Base-by-base conservation (phyloP, 1,140 invertebrate species). In the Drosophila fuyamai region DNA sequence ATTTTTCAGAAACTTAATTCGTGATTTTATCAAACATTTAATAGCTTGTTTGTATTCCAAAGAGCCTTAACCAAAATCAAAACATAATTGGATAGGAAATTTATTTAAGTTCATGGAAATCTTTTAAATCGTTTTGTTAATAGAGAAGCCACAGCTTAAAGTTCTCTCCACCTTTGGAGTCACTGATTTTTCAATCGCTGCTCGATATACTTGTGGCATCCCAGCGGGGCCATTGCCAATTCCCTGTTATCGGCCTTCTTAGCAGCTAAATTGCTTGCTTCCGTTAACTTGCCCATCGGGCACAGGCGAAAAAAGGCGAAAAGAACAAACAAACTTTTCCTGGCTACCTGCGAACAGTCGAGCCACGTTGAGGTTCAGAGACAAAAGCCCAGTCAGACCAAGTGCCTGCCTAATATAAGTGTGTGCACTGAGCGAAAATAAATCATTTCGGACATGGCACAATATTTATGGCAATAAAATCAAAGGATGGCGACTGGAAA, bases 231-330 rank as follows among this genome's bases (percentile, higher is more conserved):
- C 44, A 76, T 76, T 76, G 55, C 44, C 74, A 66, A 67, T 76
- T 75, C 59, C 73, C 76, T 46, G 65, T 50, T 29, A 43, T 75
- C 62, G 75, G 84, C 76, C 84, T 89, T 88, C 88, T 89, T 83
- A 88, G 84, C 81, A 83, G 77, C 84, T 88, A 88, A 88, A 88
- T 88, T 88, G 84, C 84, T 76, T 60, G 80, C 84, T 88, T 88
- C 84, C 84, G 84, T 84, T 88, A 81, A 88, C 84, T 89, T 88
- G 73, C 65, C 80, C 84, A 71, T 40, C 14, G 84, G 84, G 79
- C 65, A 51, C 43, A 12, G 38, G 23, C 47, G 40, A 36, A 48
- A 60, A 60, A 62, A 50, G 43, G 48, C 13, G 13, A 43, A 53
- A 51, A 70, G 48, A 50, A 48, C 53, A 76, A 77, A 77, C 65